A percentile compares a stretch with the other conserved stretches of the same genome.
Conservation (phyloP, 2,888 invertebrate genomes). For the Tenthredo mesomela region DNA sequence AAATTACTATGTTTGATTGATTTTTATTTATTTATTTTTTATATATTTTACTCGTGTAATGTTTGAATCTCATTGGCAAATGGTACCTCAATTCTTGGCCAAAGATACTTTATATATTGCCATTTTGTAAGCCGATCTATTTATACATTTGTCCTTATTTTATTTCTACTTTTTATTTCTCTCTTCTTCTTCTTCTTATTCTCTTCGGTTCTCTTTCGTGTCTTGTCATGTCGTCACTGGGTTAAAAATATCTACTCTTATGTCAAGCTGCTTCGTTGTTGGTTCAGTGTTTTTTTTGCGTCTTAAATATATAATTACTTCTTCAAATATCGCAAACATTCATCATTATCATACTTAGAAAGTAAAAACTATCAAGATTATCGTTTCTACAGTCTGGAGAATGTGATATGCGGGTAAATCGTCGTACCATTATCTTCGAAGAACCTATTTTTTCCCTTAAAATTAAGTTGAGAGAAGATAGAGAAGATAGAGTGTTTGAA, state of each 20-base stretch:
- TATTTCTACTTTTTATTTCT: conserved; percentile 54
- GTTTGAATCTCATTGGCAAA: conserved; percentile 19
- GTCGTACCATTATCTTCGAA: not conserved
- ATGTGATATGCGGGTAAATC: not conserved
- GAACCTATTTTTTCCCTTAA: not conserved
- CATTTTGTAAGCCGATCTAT: conserved; percentile 64
- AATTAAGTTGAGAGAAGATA: not conserved
- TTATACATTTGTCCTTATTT: conserved; percentile 64
- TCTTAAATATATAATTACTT: conserved; percentile 55
- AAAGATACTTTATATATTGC: conserved; percentile 52
- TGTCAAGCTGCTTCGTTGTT: conserved; percentile 59
- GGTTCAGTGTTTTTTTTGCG: conserved; percentile 56
- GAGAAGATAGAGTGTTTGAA: not conserved
- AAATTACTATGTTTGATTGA: conserved; percentile 34
- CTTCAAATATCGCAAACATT: not conserved
- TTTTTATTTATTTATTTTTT: conserved; percentile 52
- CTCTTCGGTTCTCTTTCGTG: conserved; percentile 66
- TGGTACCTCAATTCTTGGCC: conserved; percentile 12
- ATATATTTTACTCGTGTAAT: not conserved
- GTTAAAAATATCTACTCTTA: conserved; percentile 69
- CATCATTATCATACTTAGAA: conserved; percentile 31
- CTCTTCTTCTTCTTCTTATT: conserved; percentile 51
- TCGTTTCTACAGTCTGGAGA: not conserved
- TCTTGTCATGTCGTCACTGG: conserved; percentile 63
- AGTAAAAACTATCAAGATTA: conserved; percentile 13